These are phyloP conservation scores for Rhinichthys klamathensis DNA, from an alignment of 2,113 vertebrate species.

Conservation along the genomic window DNA sequence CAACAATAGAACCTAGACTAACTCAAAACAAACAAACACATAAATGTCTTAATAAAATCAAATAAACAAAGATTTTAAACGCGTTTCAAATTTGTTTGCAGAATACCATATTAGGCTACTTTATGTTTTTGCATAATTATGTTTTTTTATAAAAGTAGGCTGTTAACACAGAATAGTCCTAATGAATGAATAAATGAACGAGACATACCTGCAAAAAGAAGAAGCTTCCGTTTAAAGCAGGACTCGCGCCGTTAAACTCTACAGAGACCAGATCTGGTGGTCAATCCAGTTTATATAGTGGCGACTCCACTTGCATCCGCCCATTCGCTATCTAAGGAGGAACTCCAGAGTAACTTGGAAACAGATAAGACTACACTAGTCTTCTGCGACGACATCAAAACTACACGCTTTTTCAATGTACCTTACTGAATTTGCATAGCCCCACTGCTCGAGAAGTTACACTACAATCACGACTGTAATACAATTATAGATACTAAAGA, in stretches of 20 bases:
- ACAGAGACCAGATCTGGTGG: too few species aligned
- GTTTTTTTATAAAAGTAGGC: neutral
- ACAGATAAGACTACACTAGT: neutral
- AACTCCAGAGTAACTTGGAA: neutral
- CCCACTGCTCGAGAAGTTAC: neutral
- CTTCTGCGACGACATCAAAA: neutral
- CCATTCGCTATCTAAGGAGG: neutral
- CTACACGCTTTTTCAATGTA: neutral
- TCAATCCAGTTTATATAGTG: neutral
- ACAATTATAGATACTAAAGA: neutral
- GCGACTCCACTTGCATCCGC: neutral
- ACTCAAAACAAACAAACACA: too few species aligned
- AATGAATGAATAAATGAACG: neutral
- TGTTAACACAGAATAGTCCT: neutral
- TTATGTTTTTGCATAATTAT: neutral
- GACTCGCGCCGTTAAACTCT: neutral
- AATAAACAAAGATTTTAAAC: neutral
- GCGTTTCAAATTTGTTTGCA: neutral
- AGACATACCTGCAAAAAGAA: constrained; percentile 15
- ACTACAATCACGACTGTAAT: neutral
- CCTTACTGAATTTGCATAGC: neutral
- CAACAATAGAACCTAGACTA: too few species aligned
- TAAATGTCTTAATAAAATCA: too few species aligned
- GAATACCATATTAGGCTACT: neutral
- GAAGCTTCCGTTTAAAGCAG: neutral